phyloP scores from a whole-genome alignment of 2,113 vertebrate species.

The Trogon surrucura region DNA sequence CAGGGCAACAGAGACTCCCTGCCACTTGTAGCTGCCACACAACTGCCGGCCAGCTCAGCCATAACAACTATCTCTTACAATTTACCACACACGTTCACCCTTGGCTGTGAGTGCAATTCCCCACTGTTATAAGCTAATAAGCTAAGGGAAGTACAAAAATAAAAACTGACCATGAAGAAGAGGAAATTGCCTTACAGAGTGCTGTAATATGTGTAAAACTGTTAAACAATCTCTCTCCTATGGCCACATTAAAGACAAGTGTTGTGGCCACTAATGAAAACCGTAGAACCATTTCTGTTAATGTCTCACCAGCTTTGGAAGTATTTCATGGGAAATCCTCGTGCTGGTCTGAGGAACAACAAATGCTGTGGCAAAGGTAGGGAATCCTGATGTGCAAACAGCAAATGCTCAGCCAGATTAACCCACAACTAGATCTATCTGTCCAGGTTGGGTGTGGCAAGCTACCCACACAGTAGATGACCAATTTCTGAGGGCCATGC shows the following conservation, averaged over 20 bases:
- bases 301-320: background rate
- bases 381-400: background rate
- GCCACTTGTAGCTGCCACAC: background rate
- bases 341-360: background rate
- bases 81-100: rapidly evolving
- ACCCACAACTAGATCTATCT: background rate
- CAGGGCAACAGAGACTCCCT: background rate
- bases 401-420: background rate
- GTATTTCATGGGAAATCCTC: background rate
- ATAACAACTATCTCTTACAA: background rate
- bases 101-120: background rate
- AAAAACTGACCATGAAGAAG: background rate
- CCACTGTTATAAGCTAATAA: background rate
- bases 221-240: background rate
- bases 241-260: background rate
- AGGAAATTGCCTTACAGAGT: background rate
- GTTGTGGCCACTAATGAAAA: background rate
- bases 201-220: background rate
- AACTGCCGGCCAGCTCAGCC: background rate
- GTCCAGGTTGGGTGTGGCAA: rapidly evolving
- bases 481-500: background rate
- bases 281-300: background rate
- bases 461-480: background rate
- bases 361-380: background rate
- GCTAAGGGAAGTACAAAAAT: background rate